These are phyloP conservation scores for Apaloderma vittatum DNA, from an alignment of 2,113 vertebrate genomes.

Conservation along the genomic window DNA sequence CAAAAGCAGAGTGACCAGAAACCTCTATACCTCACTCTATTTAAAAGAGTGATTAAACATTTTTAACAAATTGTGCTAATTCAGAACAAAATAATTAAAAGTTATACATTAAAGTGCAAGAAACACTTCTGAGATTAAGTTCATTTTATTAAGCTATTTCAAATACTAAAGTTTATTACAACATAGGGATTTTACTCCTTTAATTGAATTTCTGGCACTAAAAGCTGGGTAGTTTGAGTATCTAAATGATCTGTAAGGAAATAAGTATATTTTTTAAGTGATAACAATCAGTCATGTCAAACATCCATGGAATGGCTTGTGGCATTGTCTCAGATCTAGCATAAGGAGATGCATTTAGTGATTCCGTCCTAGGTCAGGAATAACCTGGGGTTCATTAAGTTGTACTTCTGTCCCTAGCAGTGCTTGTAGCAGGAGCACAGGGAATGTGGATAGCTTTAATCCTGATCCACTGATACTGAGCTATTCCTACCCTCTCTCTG, in stretches of 20 bases:
- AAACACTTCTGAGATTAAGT: constrained; percentile 61
- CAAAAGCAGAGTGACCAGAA: not conserved
- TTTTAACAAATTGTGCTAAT: constrained; percentile 70
- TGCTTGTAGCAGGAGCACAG: not conserved
- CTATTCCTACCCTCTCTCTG: not conserved
- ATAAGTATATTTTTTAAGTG: constrained; percentile 39
- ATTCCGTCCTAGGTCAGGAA: not conserved
- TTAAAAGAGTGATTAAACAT: constrained; percentile 58
- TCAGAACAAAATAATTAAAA: constrained; percentile 73
- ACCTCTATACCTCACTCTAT: not conserved
- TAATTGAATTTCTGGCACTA: constrained; percentile 68
- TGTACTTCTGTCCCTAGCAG: accelerated
- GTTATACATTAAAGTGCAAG: constrained; percentile 40
- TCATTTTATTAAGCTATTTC: constrained; percentile 77
- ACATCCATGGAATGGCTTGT: not conserved
- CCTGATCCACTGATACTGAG: not conserved
- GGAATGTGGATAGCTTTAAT: not conserved
- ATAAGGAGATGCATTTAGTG: not conserved
- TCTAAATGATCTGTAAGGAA: constrained; percentile 46
- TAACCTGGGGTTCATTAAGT: not conserved
- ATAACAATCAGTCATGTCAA: not conserved
- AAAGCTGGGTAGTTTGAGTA: constrained; percentile 54
- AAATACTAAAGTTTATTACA: constrained; percentile 71
- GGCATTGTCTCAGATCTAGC: not conserved
- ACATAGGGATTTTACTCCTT: constrained; percentile 36